phyloP scores from a whole-genome alignment of 2,888 invertebrate species.

The Drosophila mulleri region DNA sequence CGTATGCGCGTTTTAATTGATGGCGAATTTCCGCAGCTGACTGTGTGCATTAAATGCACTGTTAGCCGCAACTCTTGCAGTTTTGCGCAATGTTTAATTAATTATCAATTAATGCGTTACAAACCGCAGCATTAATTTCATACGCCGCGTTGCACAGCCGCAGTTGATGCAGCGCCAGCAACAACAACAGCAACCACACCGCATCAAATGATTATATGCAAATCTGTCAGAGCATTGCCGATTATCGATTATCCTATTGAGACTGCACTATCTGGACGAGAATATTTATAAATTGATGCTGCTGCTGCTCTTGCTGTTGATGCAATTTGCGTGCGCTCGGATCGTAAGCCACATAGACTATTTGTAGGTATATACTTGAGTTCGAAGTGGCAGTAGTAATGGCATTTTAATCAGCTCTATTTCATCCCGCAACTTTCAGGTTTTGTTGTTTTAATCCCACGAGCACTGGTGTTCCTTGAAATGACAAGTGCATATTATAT shows the following conservation, averaged over 20 bases:
- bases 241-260: slow-evolving; percentile 60
- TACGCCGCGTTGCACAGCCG: slow-evolving; percentile 74
- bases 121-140: slow-evolving; percentile 78
- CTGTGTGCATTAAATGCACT: slow-evolving; percentile 44
- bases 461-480: too few species aligned
- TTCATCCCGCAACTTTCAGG: too few species aligned
- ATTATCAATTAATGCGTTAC: slow-evolving; percentile 78
- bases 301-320: slow-evolving; percentile 1
- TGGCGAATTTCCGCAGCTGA: slow-evolving; percentile 31
- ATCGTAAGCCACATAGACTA: slow-evolving; percentile 41
- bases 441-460: too few species aligned
- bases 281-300: not conserved
- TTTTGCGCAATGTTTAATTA: slow-evolving; percentile 77
- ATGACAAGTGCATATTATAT: too few species aligned
- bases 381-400: too few species aligned
- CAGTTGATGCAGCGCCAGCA: slow-evolving; percentile 32
- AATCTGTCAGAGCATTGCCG: slow-evolving; percentile 56
- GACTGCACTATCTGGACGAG: slow-evolving; percentile 18
- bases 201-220: slow-evolving; percentile 35
- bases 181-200: not conserved
- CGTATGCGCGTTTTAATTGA: slow-evolving; percentile 44
- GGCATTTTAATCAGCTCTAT: too few species aligned
- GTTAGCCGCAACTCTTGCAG: slow-evolving; percentile 54
- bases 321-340: slow-evolving; percentile 17
- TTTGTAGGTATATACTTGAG: slow-evolving; percentile 10